Percentiles rank a stretch among this genome's conserved stretches.
Evolutionary conservation across 2,113 vertebrate species (phyloP).

Genomic region (Alligator sinensis): DNA sequence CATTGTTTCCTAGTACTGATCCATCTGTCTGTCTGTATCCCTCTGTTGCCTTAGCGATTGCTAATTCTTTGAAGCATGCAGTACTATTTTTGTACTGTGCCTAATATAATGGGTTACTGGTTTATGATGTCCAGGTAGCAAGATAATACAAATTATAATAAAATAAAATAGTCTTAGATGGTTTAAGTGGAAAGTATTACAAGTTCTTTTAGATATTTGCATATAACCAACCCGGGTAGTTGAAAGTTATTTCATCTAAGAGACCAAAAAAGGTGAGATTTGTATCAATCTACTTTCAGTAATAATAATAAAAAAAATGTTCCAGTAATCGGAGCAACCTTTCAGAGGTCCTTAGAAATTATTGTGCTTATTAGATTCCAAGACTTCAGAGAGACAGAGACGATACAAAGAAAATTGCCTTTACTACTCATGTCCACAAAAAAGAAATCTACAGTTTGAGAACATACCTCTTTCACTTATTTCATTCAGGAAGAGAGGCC

Average conservation of each 20-base stretch:
- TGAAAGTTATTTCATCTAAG: background rate
- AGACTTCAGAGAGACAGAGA: background rate
- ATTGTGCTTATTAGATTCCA: background rate
- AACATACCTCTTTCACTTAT: background rate
- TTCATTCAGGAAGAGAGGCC: background rate
- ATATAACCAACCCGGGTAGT: background rate
- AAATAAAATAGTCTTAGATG: no score
- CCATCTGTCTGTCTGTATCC: background rate
- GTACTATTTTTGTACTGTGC: background rate
- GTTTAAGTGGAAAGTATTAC: background rate
- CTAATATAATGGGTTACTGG: background rate
- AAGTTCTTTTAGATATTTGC: constrained; percentile 9
- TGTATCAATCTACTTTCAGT: background rate
- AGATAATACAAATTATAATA: background rate
- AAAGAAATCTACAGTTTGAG: background rate
- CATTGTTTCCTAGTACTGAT: background rate
- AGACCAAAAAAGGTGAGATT: background rate
- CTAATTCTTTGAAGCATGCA: background rate
- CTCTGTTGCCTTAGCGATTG: background rate
- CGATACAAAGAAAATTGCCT: background rate
- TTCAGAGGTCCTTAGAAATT: background rate
- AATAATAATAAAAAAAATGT: background rate
- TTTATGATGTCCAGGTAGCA: background rate
- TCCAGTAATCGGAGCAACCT: constrained; percentile 5
- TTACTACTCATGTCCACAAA: background rate